Conservation (phyloP, 2,888 invertebrate species). For the Nysson spinosus region DNA sequence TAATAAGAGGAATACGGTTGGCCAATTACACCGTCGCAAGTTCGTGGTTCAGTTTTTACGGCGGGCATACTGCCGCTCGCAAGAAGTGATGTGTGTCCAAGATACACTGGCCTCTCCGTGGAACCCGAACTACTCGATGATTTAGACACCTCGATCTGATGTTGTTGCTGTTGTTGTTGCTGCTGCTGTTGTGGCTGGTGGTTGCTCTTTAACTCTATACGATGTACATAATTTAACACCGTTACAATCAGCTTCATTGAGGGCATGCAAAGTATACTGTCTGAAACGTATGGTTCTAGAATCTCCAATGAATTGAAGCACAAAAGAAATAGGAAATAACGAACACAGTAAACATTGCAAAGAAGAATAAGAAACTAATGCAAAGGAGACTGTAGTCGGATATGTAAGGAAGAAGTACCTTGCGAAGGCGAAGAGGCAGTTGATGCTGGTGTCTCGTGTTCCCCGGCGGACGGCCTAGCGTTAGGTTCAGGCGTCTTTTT, state of each 20-base stretch:
- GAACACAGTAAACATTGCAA: too few species aligned
- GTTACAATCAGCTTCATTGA: too few species aligned
- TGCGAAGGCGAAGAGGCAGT: constrained; percentile 70
- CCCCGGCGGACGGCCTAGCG: constrained; percentile 64
- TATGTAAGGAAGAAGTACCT: not conserved
- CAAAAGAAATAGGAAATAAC: too few species aligned
- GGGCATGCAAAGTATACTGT: too few species aligned
- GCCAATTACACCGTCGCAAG: constrained; percentile 72
- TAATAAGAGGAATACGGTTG: constrained; percentile 75
- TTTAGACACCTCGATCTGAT: constrained; percentile 69
- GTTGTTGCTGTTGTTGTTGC: constrained; percentile 67
- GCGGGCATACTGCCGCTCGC: constrained; percentile 76
- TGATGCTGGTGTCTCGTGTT: constrained; percentile 68
- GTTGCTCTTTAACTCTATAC: constrained; percentile 63
- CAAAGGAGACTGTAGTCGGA: too few species aligned
- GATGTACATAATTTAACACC: too few species aligned
- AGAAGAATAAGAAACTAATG: too few species aligned
- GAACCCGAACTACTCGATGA: constrained; percentile 65
- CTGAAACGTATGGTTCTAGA: too few species aligned
- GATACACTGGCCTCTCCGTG: constrained; percentile 76
- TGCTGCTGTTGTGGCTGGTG: constrained; percentile 65
- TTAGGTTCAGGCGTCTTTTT: constrained; percentile 84
- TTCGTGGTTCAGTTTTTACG: constrained; percentile 75
- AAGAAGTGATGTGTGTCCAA: constrained; percentile 81
- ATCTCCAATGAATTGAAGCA: too few species aligned